Base-by-base conservation (phyloP, 2,888 invertebrate genomes). In the Heliconius ismenius region DNA sequence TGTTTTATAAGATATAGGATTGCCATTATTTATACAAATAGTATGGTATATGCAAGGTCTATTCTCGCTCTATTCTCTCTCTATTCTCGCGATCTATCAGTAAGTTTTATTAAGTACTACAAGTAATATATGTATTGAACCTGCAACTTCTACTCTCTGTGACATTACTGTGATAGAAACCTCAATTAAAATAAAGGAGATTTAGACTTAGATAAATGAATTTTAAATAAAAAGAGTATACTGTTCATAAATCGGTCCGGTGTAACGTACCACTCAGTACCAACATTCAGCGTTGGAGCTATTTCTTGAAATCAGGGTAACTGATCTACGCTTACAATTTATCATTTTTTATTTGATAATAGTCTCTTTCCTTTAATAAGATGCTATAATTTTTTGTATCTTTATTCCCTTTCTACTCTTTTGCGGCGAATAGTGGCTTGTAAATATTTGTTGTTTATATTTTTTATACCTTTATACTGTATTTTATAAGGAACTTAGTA, bases 251-350 rank as follows among this genome's bases (percentile, higher is more conserved):
- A 65, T 67, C 32, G 28, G 43, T 67, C 36, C 63, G 15, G 62
- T 62, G 62, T 32, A 73, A 68, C 75, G 78, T 78, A 75, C 78
- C 75, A 75, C 62, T 78, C 76, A 69, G 75, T 78, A 68, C 76
- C 76, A 69, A 60, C 64, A 49, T 73, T 63, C 15, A 78, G 21
- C 43, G 64, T 72, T 58, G 39, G 60, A 60, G 28, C 64, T 65
- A 28, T 72, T 76, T 65, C 63, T 72, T 69, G 18, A 65, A 69
- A 69, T 39, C 21, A 24, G 68, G 68, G 7, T 58, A 39, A 11
- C 54, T n/a, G 64, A 36, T 72, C 43, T 75, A 32, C 28, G 26
- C 2, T 64, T 74, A 67, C 32, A 13, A 18, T 32, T 65, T 64
- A n/a, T 28, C 63, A 63, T 74, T 73, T 73, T 24, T 43, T 67